Conservation (phyloP, 1,140 invertebrate species). For the Drosophila bifasciata region DNA sequence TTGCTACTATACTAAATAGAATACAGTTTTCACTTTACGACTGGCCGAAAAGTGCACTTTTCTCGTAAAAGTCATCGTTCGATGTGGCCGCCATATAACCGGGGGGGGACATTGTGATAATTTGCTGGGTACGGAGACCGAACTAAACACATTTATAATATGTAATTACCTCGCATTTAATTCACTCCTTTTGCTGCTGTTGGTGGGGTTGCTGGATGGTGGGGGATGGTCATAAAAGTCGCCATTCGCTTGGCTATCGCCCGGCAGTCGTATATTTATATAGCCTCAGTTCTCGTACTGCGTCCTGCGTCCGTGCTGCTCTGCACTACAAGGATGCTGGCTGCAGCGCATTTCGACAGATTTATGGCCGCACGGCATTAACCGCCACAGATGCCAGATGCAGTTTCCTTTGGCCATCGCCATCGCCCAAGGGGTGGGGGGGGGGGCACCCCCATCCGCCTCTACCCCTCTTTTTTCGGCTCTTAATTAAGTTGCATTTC, state of each 20-base stretch:
- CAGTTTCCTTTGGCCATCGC: constrained; percentile 62
- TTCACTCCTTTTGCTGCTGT: constrained; percentile 49
- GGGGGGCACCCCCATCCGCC: too few species aligned
- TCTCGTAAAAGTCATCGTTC: too few species aligned
- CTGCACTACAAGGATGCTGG: constrained; percentile 17
- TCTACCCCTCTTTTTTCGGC: constrained; percentile 32
- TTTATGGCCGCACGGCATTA: constrained; percentile 68
- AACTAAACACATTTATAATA: constrained; percentile 66
- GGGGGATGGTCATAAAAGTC: constrained; percentile 59
- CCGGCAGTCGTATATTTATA: constrained; percentile 71
- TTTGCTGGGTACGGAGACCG: not conserved
- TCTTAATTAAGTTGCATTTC: constrained; percentile 73
- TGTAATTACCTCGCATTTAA: constrained; percentile 71
- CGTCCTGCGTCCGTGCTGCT: constrained; percentile 15
- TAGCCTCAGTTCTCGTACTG: constrained; percentile 23
- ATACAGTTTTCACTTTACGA: too few species aligned
- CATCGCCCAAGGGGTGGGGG: too few species aligned
- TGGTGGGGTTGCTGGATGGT: not conserved
- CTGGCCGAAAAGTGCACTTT: too few species aligned
- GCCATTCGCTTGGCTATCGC: constrained; percentile 59
- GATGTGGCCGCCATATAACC: too few species aligned
- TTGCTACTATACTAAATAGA: too few species aligned
- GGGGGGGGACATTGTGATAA: constrained; percentile 30
- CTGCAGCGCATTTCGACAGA: constrained; percentile 69
- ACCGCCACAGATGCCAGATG: constrained; percentile 53